Conservation (phyloP, 2,888 invertebrate species). For the Sthenelais limicola region DNA sequence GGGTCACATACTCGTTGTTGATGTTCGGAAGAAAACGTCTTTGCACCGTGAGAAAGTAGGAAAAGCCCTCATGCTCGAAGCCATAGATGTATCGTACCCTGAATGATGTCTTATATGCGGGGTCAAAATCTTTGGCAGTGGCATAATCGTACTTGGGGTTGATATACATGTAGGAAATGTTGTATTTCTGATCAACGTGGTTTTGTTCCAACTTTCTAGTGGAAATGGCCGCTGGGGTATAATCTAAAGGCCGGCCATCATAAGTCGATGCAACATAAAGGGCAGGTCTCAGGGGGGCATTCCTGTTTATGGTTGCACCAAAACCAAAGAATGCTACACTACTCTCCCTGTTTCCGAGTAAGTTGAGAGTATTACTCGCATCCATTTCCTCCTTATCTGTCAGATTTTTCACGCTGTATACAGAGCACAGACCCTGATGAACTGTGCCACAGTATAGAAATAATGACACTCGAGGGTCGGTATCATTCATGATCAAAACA, state of each 20-base stretch:
- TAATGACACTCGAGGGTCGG: not conserved
- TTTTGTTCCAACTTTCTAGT: conserved; percentile 24
- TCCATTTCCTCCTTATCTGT: conserved; percentile 35
- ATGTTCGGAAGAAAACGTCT: conserved; percentile 45
- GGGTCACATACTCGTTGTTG: conserved; percentile 52
- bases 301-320: not conserved
- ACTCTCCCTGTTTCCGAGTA: conserved; percentile 41
- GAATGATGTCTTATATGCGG: conserved; percentile 37
- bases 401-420: conserved; percentile 50
- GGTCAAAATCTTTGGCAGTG: conserved; percentile 43
- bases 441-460: conserved; percentile 56
- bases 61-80: conserved; percentile 59
- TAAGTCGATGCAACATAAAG: conserved; percentile 55
- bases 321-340: conserved; percentile 44
- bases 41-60: conserved; percentile 66
- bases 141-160: not conserved
- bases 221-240: conserved; percentile 51
- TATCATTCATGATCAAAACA: not conserved
- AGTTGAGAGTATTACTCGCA: conserved; percentile 43
- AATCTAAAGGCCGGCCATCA: conserved; percentile 48
- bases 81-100: conserved; percentile 62
- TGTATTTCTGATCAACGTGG: conserved; percentile 9
- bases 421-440: conserved; percentile 53
- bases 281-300: not conserved
- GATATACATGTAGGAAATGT: conserved; percentile 41